phyloP scores from a whole-genome alignment of 2,113 vertebrate genomes.

The Carassius auratus region DNA sequence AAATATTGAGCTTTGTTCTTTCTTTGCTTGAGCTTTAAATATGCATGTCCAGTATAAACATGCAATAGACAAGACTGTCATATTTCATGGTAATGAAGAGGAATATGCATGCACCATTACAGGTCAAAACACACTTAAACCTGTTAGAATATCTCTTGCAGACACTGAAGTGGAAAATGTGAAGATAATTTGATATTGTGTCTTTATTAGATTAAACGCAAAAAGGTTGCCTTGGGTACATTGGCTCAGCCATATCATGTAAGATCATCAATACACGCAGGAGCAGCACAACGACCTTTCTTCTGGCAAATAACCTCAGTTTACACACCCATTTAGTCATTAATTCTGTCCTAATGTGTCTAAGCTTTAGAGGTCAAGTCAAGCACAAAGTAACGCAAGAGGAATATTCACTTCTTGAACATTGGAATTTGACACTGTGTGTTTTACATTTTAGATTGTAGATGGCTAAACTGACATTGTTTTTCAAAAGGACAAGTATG shows the following conservation, averaged over 20 bases:
- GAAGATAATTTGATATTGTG: constrained; percentile 36
- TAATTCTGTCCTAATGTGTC: constrained; percentile 32
- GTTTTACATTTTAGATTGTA: constrained; percentile 6
- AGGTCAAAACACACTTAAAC: constrained; percentile 7
- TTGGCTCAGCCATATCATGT: background rate
- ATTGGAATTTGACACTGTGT: background rate
- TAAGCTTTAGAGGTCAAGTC: constrained; percentile 28
- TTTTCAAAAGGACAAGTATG: background rate
- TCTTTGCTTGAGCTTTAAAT: background rate
- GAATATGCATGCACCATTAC: background rate
- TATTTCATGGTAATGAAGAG: constrained; percentile 9
- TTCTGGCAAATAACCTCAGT: constrained; percentile 41
- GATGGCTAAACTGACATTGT: background rate
- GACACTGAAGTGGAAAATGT: constrained; percentile 35
- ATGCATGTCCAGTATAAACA: background rate
- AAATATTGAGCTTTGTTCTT: background rate
- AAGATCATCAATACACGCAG: constrained; percentile 16
- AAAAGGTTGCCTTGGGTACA: constrained; percentile 24
- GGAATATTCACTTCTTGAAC: background rate
- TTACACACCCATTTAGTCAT: constrained; percentile 37
- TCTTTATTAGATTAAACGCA: constrained; percentile 40
- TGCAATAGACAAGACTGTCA: background rate
- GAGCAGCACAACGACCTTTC: constrained; percentile 25
- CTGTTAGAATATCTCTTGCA: constrained; percentile 20
- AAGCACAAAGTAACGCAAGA: constrained; percentile 2